phyloP scores from a whole-genome alignment of 2,113 vertebrate species.

The Erythrocebus patas region DNA sequence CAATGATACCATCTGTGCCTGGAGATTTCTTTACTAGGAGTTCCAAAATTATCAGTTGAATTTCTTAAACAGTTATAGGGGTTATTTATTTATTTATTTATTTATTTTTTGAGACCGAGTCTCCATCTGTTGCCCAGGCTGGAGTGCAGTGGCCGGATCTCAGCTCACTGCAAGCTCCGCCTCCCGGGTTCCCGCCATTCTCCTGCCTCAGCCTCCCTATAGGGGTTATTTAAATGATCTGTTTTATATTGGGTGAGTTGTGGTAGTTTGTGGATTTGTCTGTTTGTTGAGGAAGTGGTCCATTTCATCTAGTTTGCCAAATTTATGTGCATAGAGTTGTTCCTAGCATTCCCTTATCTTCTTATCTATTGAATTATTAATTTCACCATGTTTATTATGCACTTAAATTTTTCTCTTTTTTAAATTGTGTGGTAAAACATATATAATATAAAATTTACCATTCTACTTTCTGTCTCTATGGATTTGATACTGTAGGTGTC shows the following conservation, averaged over 20 bases:
- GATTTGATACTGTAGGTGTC: too few relatives aligned
- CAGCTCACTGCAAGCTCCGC: too few relatives aligned
- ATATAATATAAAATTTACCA: background rate
- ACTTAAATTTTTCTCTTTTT: background rate
- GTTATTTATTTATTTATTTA: background rate
- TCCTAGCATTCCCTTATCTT: background rate
- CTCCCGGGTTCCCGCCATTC: too few relatives aligned
- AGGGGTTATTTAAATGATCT: background rate
- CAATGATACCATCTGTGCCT: background rate
- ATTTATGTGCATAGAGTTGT: background rate
- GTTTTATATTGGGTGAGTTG: background rate
- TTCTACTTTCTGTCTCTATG: background rate
- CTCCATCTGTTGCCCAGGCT: too few relatives aligned
- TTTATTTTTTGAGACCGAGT: too few relatives aligned
- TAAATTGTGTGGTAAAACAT: background rate
- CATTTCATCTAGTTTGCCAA: background rate
- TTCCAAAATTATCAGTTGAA: background rate
- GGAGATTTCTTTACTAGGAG: background rate
- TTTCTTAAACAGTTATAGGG: background rate
- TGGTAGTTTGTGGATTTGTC: background rate
- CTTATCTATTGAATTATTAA: background rate
- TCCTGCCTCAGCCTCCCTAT: background rate
- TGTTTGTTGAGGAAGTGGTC: background rate
- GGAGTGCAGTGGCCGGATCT: too few relatives aligned
- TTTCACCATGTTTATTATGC: background rate